Conservation (phyloP, 2,888 invertebrate genomes). For the Nemoura dubitans region DNA sequence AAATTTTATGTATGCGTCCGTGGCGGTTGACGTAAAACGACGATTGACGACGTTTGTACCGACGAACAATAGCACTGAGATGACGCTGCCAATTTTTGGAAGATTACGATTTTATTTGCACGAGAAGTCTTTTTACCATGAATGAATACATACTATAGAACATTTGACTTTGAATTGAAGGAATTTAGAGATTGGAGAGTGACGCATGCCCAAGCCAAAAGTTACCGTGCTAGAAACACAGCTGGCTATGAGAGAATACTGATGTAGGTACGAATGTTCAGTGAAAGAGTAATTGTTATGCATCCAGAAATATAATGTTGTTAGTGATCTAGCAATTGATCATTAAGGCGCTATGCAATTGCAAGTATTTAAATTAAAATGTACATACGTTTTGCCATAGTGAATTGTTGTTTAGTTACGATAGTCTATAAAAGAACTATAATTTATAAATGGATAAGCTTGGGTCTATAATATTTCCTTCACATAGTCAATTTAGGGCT, state of each 20-base stretch:
- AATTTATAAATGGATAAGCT: slow-evolving; percentile 15
- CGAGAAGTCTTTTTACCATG: neutral
- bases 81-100: neutral
- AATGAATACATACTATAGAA: neutral
- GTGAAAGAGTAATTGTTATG: neutral
- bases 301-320: neutral
- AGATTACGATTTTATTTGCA: neutral
- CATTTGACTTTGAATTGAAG: slow-evolving; percentile 7
- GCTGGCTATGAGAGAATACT: neutral
- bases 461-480: slow-evolving; percentile 30
- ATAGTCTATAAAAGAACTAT: neutral
- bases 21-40: too few relatives aligned
- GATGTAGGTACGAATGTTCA: neutral
- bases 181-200: neutral
- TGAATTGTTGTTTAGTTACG: neutral
- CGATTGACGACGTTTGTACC: too few relatives aligned
- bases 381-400: neutral
- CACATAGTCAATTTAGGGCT: slow-evolving; percentile 27
- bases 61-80: neutral
- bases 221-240: neutral
- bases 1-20: neutral
- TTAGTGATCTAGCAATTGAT: neutral
- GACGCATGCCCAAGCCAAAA: neutral
- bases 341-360: neutral
- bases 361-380: neutral